Evolutionary conservation across 2,888 invertebrate genomes (phyloP).

Genomic region (Nipponacmea schrenckii): DNA sequence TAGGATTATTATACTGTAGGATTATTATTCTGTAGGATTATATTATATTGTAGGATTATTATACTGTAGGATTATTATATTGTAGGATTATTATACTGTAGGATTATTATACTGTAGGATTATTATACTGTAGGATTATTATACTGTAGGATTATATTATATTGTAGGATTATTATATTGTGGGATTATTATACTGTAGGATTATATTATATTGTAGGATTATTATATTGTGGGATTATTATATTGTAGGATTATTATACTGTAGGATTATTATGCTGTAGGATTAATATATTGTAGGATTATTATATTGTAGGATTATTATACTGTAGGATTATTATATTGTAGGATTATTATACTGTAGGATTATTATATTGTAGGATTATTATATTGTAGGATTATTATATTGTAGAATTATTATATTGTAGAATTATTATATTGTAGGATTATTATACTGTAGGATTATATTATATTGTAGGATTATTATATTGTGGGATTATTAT

Average conservation of each 20-base stretch:
- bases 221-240: slow-evolving; percentile 13
- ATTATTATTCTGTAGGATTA: slow-evolving; percentile 13
- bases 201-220: no score
- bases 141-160: no score
- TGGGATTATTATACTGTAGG: no score
- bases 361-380: neutral
- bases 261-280: slow-evolving; percentile 11
- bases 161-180: neutral
- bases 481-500: slow-evolving; percentile 12
- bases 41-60: no score
- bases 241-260: no score
- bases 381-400: slow-evolving; percentile 14
- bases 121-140: slow-evolving; percentile 16
- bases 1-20: slow-evolving; percentile 7
- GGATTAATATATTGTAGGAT: slow-evolving; percentile 11
- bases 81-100: neutral
- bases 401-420: no score
- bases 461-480: no score
- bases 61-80: slow-evolving; percentile 13
- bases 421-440: slow-evolving; percentile 13
- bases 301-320: no score
- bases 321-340: slow-evolving; percentile 13
- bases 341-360: neutral
- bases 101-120: neutral
- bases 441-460: slow-evolving; percentile 11